Evolutionary conservation across 2,888 invertebrate genomes (phyloP), one percentile per base, ranked within the genome.

Genomic region (Aphodius granarius): DNA sequence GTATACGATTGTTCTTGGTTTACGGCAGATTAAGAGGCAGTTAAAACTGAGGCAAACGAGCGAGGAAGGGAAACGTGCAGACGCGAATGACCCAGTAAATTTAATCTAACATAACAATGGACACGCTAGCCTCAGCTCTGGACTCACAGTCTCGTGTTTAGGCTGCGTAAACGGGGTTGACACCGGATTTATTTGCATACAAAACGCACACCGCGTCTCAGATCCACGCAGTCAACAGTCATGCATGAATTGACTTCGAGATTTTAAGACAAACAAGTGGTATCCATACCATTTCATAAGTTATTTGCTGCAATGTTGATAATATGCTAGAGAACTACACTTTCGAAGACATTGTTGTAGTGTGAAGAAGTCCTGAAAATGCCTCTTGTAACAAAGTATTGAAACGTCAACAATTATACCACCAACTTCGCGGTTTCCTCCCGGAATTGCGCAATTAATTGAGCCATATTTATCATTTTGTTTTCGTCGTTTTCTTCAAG

Each of bases 61-160:
- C 43, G 43, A 43, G 43, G 43, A 43, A 43, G 43, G 43, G 43
- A 43, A 43, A 68, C 22, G 68, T 20, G 68, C 68, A 22, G 68
- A 68, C 68, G 68, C 68, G 68, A 68, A 68, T 68, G 68, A 68
- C 68, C 68, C 20, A 68, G 68, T 68, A 68, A 68, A 68, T 68
- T 68, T 68, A 68, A 68, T 68, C 68, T 68, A 68, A 68, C 68
- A 68, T 22, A 68, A 68, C 68, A 68, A 68, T 68, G 68, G 21
- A 22, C 68, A 68, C 68, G 68, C 68, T 43, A 43, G 43, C 43
- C 23, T 9, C 43, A 43, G 43, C 43, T 43, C 43, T 13, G 1
- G 13, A 3, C 1, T 1, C 2, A 6, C 9, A 13, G 43, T 43
- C 43, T 43, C 43, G 43, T 43, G 43, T 43, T 43, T 43, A 13